Percentiles rank a stretch among this genome's conserved stretches.
Evolutionary conservation across 2,888 invertebrate species (phyloP).

Genomic region (Phoronis australis): DNA sequence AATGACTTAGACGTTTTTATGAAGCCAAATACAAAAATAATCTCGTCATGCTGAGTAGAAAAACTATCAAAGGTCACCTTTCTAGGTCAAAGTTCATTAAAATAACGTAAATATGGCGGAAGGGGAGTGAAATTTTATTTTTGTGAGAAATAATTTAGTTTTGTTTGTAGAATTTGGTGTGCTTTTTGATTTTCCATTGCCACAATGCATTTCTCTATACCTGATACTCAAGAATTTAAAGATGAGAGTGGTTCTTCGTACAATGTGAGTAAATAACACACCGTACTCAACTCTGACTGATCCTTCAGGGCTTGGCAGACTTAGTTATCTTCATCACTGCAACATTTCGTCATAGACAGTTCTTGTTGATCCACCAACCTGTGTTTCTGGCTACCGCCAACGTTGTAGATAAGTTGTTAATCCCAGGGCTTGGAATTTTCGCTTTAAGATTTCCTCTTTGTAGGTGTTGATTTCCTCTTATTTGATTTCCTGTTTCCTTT

Average conservation of each 20-base stretch:
- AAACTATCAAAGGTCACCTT: no score
- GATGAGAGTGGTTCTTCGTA: conserved; percentile 78
- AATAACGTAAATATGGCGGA: conserved; percentile 25
- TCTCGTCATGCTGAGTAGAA: no score
- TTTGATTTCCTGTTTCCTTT: no score
- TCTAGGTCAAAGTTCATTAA: no score
- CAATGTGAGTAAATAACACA: conserved; percentile 63
- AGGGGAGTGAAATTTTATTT: conserved; percentile 17
- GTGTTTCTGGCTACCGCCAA: not conserved
- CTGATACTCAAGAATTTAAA: conserved; percentile 84
- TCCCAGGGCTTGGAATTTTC: no score
- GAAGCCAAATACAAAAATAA: no score
- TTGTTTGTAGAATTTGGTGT: no score
- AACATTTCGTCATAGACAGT: not conserved
- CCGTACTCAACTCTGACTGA: not conserved
- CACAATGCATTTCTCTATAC: conserved; percentile 93
- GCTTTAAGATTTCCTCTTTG: no score
- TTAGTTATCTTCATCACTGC: conserved; percentile 2
- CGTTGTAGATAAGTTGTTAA: not conserved
- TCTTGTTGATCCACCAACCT: not conserved
- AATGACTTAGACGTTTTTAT: no score
- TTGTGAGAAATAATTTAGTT: not conserved
- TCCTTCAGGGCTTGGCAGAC: not conserved
- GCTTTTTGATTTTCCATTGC: conserved; percentile 5
- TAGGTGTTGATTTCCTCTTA: no score